phyloP scores from a whole-genome alignment of 2,113 vertebrate genomes.

The Tachuris rubrigastra region DNA sequence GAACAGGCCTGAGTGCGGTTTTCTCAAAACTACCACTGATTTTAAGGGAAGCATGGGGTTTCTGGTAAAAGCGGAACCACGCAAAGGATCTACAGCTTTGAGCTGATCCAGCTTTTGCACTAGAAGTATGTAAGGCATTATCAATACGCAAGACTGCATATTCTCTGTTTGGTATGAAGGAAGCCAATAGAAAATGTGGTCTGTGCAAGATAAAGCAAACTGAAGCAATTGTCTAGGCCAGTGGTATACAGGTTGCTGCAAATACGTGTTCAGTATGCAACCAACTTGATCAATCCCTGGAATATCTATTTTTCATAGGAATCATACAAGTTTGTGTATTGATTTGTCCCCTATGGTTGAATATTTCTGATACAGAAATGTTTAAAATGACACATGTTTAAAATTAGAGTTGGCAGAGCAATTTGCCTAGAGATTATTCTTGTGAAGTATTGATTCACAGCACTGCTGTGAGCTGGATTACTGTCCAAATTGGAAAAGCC shows the following conservation, averaged over 20 bases:
- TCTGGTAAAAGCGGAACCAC: background rate
- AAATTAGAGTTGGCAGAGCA: conserved; percentile 68
- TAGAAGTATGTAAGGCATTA: background rate
- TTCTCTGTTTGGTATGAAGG: background rate
- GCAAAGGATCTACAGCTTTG: background rate
- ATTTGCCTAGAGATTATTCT: conserved; percentile 66
- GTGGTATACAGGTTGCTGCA: background rate
- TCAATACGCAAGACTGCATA: background rate
- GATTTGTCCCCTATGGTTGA: conserved; percentile 50
- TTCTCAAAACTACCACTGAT: background rate
- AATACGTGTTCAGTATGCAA: background rate
- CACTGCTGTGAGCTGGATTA: conserved; percentile 80
- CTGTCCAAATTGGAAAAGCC: conserved; percentile 88
- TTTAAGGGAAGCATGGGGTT: background rate
- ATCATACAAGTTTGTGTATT: conserved; percentile 1
- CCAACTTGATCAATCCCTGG: background rate
- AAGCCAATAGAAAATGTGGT: background rate
- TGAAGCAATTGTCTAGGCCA: background rate
- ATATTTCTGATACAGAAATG: conserved; percentile 50
- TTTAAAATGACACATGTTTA: conserved; percentile 60
- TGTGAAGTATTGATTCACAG: conserved; percentile 73
- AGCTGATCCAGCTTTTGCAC: background rate
- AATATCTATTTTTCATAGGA: background rate
- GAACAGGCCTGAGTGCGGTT: background rate
- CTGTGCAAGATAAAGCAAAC: background rate